Conservation (phyloP, 2,888 invertebrate genomes). For the Liopterus haemorrhoidalis region DNA sequence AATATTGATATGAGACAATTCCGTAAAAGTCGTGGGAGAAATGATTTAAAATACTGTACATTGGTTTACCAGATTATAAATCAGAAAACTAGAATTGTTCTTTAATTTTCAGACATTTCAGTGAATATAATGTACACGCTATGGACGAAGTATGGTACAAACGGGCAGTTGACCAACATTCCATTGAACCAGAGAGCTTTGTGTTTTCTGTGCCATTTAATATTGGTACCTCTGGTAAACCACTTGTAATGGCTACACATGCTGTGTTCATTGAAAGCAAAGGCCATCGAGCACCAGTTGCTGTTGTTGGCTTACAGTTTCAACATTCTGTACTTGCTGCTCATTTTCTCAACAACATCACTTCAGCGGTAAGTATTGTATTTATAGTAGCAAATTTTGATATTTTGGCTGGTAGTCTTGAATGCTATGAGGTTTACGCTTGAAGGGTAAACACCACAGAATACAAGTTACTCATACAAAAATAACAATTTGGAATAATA, state of each 20-base stretch:
- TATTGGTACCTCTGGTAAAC: constrained; percentile 50
- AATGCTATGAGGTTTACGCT: constrained; percentile 1
- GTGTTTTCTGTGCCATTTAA: constrained; percentile 84
- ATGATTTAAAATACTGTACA: too few species aligned
- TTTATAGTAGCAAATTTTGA: constrained; percentile 9
- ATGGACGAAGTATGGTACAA: constrained; percentile 89
- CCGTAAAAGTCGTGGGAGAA: too few species aligned
- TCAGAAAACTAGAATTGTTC: too few species aligned
- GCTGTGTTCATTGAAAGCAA: constrained; percentile 81
- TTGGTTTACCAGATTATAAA: too few species aligned
- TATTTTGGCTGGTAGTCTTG: constrained; percentile 9
- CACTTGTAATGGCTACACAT: constrained; percentile 82
- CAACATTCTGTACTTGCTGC: constrained; percentile 74
- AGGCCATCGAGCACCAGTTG: constrained; percentile 79
- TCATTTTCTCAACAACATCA: constrained; percentile 76
- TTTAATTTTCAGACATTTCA: constrained; percentile 71
- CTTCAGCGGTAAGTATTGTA: constrained; percentile 63
- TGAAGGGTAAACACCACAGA: neutral
- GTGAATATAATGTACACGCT: constrained; percentile 70
- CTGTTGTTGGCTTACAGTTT: constrained; percentile 87
- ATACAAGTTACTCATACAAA: neutral
- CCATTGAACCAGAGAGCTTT: constrained; percentile 81
- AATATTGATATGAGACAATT: too few species aligned
- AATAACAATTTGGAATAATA: neutral
- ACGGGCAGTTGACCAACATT: constrained; percentile 83